A percentile compares a stretch with the other conserved stretches of the same genome.
Conservation (phyloP, 2,797 vertebrate genomes). For the Onychomys leucogaster region DNA sequence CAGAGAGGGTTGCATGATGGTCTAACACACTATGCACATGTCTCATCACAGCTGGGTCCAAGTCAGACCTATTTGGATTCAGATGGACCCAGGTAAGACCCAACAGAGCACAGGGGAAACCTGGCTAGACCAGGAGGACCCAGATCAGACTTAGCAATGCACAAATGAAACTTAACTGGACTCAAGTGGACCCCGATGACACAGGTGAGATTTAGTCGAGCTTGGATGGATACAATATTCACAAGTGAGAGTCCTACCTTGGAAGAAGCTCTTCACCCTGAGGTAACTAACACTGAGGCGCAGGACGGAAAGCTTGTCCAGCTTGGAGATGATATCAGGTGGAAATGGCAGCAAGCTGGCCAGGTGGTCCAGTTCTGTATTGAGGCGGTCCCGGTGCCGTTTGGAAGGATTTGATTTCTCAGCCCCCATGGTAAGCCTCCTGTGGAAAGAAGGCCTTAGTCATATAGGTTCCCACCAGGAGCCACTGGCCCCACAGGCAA, state of each 20-base stretch:
- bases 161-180: not conserved
- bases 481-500: rapidly evolving
- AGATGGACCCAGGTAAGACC: not conserved
- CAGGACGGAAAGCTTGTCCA: constrained; percentile 97
- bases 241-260: constrained; percentile 88
- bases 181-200: not conserved
- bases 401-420: constrained; percentile 98
- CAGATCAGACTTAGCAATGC: not conserved
- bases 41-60: not conserved
- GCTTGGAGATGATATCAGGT: constrained; percentile 94
- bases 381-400: constrained; percentile 96
- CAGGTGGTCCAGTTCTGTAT: constrained; percentile 95
- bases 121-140: not conserved
- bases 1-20: rapidly evolving
- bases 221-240: no score
- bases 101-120: not conserved
- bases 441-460: constrained; percentile 79
- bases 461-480: not conserved
- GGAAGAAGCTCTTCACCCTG: constrained; percentile 97
- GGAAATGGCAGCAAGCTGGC: constrained; percentile 96
- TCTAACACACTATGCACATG: no score
- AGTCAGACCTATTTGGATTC: no score
- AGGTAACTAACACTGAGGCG: constrained; percentile 98
- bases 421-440: constrained; percentile 91
- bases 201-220: not conserved